Conservation (phyloP, 2,113 vertebrate species). For the Toxostoma redivivum region DNA sequence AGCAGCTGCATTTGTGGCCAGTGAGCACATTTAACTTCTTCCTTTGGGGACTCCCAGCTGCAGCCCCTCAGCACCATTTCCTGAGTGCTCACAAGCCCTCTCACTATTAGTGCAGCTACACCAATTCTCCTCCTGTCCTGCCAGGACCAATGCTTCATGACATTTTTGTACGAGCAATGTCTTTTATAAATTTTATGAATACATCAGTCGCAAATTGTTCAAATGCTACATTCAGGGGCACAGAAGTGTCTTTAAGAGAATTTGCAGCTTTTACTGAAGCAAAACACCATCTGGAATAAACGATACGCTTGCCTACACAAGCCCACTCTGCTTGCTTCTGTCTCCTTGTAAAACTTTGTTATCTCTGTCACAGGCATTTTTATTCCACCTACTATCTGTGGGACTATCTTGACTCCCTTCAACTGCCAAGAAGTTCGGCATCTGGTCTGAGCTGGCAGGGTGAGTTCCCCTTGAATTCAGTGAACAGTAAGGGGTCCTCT, state of each 20-base stretch:
- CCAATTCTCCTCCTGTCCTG: background rate
- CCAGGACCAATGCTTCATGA: background rate
- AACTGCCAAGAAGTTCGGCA: background rate
- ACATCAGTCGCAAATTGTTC: background rate
- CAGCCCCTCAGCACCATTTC: background rate
- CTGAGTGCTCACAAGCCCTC: background rate
- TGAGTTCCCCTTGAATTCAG: background rate
- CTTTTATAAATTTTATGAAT: background rate
- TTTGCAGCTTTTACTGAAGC: conserved; percentile 2
- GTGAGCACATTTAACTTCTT: background rate
- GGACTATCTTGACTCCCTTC: background rate
- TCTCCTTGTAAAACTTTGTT: background rate
- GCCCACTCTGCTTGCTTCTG: conserved; percentile 5
- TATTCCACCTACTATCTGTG: conserved; percentile 32
- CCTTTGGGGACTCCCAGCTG: background rate
- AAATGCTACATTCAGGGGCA: background rate
- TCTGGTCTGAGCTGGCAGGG: background rate
- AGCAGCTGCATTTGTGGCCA: background rate
- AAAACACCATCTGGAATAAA: conserved; percentile 58
- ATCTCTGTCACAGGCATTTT: background rate
- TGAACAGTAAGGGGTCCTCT: background rate
- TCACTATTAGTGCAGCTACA: background rate
- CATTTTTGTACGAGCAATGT: background rate
- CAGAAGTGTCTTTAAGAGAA: conserved; percentile 40
- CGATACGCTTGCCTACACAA: conserved; percentile 5